Percentiles rank a stretch among this genome's conserved stretches.
Evolutionary conservation across 2,113 vertebrate species (phyloP).

Genomic region (Daubentonia madagascariensis): DNA sequence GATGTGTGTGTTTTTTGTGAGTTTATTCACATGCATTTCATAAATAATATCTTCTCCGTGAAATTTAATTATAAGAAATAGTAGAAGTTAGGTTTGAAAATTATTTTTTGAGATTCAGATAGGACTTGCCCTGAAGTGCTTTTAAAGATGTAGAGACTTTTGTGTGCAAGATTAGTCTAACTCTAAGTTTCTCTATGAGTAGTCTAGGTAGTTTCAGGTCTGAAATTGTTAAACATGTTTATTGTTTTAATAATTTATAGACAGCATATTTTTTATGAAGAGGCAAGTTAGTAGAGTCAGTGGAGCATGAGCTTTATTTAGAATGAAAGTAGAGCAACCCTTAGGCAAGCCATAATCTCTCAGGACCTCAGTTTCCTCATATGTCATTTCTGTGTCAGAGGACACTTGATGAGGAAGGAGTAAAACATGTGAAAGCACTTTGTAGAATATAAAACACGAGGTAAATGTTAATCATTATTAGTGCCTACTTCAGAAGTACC

Average conservation of each 20-base stretch:
- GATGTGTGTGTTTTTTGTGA: not conserved
- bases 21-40: conserved; percentile 4
- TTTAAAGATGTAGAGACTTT: conserved; percentile 35
- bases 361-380: conserved; percentile 15
- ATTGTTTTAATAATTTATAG: conserved; percentile 16
- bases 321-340: conserved; percentile 24
- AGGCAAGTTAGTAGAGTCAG: conserved; percentile 7
- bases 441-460: conserved; percentile 35
- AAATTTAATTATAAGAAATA: conserved; percentile 47
- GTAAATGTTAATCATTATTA: conserved; percentile 30
- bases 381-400: conserved; percentile 24
- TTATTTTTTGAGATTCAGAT: conserved; percentile 19
- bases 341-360: not conserved
- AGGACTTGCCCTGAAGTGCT: not conserved
- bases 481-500: not conserved
- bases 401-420: not conserved
- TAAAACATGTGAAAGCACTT: conserved; percentile 8
- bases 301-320: conserved; percentile 15
- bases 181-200: conserved; percentile 30
- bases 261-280: conserved; percentile 8
- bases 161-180: not conserved
- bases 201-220: conserved; percentile 9
- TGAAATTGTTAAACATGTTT: not conserved
- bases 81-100: conserved; percentile 18
- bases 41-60: not conserved